A percentile compares a stretch with the other conserved stretches of the same genome.
Evolutionary conservation across 2,113 vertebrate genomes (phyloP).

Genomic region (Hemiscyllium ocellatum): DNA sequence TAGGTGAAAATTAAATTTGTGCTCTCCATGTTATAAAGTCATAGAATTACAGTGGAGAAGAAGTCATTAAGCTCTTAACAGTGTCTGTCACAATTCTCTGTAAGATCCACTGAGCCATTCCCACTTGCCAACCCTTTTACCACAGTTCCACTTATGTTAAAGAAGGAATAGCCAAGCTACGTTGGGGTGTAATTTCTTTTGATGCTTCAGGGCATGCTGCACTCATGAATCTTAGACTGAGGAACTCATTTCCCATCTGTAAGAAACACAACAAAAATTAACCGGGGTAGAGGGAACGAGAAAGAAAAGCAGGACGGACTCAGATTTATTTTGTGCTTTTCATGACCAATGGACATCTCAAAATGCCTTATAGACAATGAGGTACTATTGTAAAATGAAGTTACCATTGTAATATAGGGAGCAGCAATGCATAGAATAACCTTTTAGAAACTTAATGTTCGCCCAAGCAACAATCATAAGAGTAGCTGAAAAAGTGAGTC

Average conservation of each 20-base stretch:
- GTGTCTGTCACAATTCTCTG: neutral
- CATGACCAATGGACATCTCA: no score
- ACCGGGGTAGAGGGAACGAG: no score
- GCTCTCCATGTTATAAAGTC: neutral
- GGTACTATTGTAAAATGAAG: no score
- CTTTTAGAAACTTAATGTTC: neutral
- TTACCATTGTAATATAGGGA: no score
- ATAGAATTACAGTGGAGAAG: neutral
- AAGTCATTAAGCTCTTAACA: neutral
- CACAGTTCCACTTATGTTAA: neutral
- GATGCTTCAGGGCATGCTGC: neutral
- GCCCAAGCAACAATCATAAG: neutral
- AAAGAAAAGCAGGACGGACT: no score
- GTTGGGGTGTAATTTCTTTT: neutral
- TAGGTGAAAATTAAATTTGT: neutral
- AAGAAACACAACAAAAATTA: no score
- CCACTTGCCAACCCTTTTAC: neutral
- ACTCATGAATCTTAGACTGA: neutral
- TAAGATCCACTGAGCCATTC: neutral
- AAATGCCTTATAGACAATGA: no score
- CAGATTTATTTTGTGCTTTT: no score
- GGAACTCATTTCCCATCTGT: no score
- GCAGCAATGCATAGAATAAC: neutral
- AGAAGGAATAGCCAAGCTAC: neutral
- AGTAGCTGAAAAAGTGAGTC: neutral